Evolutionary conservation across 1,140 invertebrate genomes (phyloP).

Genomic region (Nautilus pompilius): DNA sequence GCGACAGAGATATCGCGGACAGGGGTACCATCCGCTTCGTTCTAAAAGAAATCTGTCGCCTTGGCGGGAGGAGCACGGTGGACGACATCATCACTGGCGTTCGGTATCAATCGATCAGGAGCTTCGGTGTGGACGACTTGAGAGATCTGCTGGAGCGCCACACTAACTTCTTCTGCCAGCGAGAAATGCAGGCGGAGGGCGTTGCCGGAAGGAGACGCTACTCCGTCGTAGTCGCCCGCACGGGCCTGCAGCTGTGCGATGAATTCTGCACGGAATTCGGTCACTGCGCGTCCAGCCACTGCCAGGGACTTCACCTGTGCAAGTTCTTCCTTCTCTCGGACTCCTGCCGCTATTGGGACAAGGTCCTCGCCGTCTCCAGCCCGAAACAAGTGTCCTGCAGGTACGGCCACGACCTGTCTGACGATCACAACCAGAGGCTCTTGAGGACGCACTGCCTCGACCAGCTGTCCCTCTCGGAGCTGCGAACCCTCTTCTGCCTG

Average conservation of each 20-base stretch:
- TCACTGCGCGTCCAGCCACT: constrained; percentile 8
- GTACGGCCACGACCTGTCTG: constrained; percentile 19
- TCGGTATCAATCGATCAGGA: too few species aligned
- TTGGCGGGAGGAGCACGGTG: too few species aligned
- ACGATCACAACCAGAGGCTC: constrained; percentile 9
- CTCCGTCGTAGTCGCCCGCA: constrained; percentile 5
- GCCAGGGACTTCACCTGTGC: constrained; percentile 18
- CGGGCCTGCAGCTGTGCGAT: constrained; percentile 10
- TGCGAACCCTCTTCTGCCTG: constrained; percentile 9
- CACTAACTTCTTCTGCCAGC: too few species aligned
- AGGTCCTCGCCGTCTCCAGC: too few species aligned
- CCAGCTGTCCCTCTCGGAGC: constrained; percentile 8
- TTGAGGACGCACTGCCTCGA: constrained; percentile 7
- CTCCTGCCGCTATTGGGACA: too few species aligned
- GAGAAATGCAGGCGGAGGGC: too few species aligned
- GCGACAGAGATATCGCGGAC: too few species aligned
- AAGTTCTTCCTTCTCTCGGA: constrained; percentile 19
- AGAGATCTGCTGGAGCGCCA: too few species aligned
- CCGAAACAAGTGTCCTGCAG: constrained; percentile 8
- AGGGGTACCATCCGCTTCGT: too few species aligned
- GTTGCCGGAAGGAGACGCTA: constrained; percentile 2
- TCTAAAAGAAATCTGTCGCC: too few species aligned
- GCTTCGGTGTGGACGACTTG: too few species aligned
- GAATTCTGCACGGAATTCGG: constrained; percentile 14
- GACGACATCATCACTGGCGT: too few species aligned